A percentile compares a stretch with the other conserved stretches of the same genome.
phyloP scores from a whole-genome alignment of 2,113 vertebrate genomes.

The Callopanchax toddi region DNA sequence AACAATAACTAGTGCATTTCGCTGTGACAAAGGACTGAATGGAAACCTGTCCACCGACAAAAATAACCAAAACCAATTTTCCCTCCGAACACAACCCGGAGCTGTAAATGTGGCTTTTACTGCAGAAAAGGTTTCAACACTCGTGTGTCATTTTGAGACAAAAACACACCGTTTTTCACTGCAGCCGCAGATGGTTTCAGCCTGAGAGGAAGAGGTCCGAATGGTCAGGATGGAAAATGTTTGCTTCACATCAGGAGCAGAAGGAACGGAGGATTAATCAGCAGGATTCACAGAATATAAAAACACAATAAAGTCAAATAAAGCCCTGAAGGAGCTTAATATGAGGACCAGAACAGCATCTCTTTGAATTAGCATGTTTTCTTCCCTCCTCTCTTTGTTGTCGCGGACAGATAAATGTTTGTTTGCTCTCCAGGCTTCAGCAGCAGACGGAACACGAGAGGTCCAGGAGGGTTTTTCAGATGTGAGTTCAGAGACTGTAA shows the following conservation, averaged over 20 bases:
- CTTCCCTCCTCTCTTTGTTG: neutral
- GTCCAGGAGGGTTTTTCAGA: slow-evolving; percentile 41
- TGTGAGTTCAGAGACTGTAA: slow-evolving; percentile 59
- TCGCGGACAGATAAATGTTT: slow-evolving; percentile 40
- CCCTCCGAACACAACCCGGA: neutral
- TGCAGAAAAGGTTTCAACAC: neutral
- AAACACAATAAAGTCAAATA: slow-evolving; percentile 4
- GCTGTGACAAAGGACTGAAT: neutral
- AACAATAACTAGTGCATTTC: neutral
- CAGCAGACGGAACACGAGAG: slow-evolving; percentile 8
- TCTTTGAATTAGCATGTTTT: slow-evolving; percentile 34
- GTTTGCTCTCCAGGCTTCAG: slow-evolving; percentile 43
- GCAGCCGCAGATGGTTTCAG: slow-evolving; percentile 30
- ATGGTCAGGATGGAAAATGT: slow-evolving; percentile 15
- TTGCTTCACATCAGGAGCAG: neutral
- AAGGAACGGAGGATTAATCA: neutral
- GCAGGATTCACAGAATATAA: slow-evolving; percentile 3
- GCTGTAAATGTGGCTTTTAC: slow-evolving; percentile 7
- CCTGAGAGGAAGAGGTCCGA: slow-evolving; percentile 6
- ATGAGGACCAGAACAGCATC: neutral
- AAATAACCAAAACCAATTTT: slow-evolving; percentile 3
- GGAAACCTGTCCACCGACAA: neutral
- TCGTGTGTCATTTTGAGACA: slow-evolving; percentile 23
- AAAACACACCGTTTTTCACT: slow-evolving; percentile 16
- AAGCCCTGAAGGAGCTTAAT: neutral